These are phyloP conservation scores for Cinara cedri DNA, from an alignment of 2,888 invertebrate genomes.

Conservation along the genomic window DNA sequence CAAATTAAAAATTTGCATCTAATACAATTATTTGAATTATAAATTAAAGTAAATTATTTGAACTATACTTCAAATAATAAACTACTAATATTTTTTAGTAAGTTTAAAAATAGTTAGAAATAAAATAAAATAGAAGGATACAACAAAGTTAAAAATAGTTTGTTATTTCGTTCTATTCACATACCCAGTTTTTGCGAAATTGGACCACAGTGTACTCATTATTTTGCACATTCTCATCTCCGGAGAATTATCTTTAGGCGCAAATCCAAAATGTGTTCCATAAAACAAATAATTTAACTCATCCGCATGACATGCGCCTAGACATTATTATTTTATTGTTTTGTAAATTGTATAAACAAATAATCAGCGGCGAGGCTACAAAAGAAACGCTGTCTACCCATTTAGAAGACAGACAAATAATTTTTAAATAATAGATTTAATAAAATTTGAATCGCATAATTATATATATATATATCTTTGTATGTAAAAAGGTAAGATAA, in stretches of 20 bases:
- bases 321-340: not conserved
- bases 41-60: too few species aligned
- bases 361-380: too few species aligned
- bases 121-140: too few species aligned
- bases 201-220: constrained; percentile 74
- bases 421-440: too few species aligned
- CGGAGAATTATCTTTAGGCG: constrained; percentile 63
- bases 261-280: not conserved
- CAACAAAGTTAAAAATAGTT: too few species aligned
- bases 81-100: too few species aligned
- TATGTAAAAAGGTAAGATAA: too few species aligned
- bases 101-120: not conserved
- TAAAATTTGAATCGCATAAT: too few species aligned
- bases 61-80: not conserved
- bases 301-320: constrained; percentile 57
- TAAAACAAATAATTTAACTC: constrained; percentile 57
- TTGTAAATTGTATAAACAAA: not conserved
- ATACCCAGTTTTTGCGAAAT: constrained; percentile 78
- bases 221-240: constrained; percentile 70
- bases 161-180: constrained; percentile 55
- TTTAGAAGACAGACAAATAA: not conserved
- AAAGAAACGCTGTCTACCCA: too few species aligned
- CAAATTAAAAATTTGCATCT: too few species aligned
- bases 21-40: too few species aligned
- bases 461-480: too few species aligned